Evolutionary conservation across 2,797 vertebrate genomes (phyloP).

Genomic region (Myotis planiceps): DNA sequence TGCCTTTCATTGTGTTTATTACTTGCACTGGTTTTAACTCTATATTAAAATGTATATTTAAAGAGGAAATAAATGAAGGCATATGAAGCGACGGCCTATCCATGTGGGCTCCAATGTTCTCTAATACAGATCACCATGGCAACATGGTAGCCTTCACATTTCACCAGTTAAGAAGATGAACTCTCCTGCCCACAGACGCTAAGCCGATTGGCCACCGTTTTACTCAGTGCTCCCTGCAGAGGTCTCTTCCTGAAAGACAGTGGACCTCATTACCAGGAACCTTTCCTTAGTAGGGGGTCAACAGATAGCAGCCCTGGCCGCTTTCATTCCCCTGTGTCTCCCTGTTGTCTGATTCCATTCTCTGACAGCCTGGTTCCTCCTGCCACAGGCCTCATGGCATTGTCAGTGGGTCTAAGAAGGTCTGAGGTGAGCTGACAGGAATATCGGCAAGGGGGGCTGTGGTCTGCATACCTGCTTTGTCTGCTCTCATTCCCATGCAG

Average conservation of each 20-base stretch:
- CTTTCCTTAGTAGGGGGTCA: background rate
- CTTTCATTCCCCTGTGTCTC: background rate
- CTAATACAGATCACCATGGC: conserved; percentile 79
- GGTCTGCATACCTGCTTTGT: background rate
- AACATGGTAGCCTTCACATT: conserved; percentile 80
- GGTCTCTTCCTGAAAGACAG: conserved; percentile 62
- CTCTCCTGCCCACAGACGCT: conserved; percentile 75
- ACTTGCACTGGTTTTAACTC: conserved; percentile 73
- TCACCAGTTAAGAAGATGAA: conserved; percentile 75
- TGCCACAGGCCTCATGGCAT: background rate
- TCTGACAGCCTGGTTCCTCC: background rate
- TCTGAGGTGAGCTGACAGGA: background rate
- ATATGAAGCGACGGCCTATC: conserved; percentile 57
- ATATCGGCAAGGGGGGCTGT: background rate
- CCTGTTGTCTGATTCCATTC: background rate
- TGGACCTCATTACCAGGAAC: conserved; percentile 39
- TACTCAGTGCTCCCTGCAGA: conserved; percentile 62
- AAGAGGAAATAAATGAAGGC: conserved; percentile 54
- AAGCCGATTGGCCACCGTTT: conserved; percentile 73
- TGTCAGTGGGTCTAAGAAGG: background rate
- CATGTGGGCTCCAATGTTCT: conserved; percentile 62
- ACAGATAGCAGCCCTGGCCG: background rate
- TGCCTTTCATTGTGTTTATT: conserved; percentile 74
- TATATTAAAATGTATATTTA: conserved; percentile 73
- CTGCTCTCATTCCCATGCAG: background rate